Conservation (phyloP, 2,113 vertebrate species). For the Heterotis niloticus region DNA sequence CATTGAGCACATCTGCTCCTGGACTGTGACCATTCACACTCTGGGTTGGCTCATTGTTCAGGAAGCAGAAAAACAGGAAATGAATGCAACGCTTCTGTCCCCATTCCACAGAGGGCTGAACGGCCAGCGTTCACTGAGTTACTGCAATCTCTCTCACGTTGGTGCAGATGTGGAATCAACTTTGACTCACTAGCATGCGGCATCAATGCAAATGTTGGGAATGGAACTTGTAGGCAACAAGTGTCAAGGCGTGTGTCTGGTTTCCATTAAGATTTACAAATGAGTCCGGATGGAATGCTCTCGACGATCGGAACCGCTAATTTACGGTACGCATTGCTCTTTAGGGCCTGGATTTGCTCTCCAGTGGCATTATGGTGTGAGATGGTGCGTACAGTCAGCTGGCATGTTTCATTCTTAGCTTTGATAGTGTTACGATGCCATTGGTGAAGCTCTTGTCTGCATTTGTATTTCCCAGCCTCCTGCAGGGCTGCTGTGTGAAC, state of each 20-base stretch:
- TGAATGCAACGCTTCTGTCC: not conserved
- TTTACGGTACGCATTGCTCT: not conserved
- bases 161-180: not conserved
- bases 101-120: not conserved
- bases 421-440: not conserved
- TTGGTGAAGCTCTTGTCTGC: not conserved
- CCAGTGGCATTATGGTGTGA: not conserved
- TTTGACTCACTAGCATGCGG: not conserved
- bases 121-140: not conserved
- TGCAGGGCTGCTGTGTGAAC: not conserved
- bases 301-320: not conserved
- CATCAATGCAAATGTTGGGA: not conserved
- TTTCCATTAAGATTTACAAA: slow-evolving; percentile 6
- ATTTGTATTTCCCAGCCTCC: slow-evolving; percentile 9
- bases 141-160: not conserved
- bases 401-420: not conserved
- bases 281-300: not conserved
- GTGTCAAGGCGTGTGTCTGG: not conserved
- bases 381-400: not conserved
- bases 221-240: not conserved
- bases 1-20: not conserved
- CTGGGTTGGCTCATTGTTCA: not conserved
- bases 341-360: not conserved
- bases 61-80: not conserved
- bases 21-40: not conserved